Conservation (phyloP, 2,113 vertebrate genomes). For the Parus major region DNA sequence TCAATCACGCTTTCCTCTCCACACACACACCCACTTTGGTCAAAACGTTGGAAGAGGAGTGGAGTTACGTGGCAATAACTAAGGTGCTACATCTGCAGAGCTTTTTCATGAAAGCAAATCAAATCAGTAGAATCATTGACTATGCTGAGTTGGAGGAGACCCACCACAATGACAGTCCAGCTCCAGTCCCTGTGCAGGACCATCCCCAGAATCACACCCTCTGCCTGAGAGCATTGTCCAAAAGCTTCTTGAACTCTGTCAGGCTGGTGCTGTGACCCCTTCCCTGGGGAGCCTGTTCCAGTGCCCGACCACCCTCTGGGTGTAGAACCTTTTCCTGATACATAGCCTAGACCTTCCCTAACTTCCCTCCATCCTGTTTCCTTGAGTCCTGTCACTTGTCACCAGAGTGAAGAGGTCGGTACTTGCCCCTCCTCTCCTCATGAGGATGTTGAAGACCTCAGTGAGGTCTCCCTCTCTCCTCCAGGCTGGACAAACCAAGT, state of each 20-base stretch:
- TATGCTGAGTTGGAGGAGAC: background rate
- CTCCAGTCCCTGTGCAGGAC: background rate
- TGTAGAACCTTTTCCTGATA: background rate
- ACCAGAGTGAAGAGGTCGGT: background rate
- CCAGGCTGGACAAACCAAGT: background rate
- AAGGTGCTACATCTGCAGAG: rapidly evolving
- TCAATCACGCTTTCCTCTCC: rapidly evolving
- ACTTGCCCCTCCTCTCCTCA: background rate
- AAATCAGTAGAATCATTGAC: background rate
- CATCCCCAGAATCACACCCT: background rate
- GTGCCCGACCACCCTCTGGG: rapidly evolving
- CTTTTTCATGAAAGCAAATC: background rate
- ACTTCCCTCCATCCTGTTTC: rapidly evolving
- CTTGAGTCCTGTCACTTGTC: background rate
- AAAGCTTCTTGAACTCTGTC: background rate
- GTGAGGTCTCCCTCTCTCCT: background rate
- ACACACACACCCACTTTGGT: background rate
- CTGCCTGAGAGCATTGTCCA: background rate
- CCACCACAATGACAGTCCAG: background rate
- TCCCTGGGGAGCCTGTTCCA: background rate
- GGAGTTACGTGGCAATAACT: no score
- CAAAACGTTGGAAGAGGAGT: background rate
- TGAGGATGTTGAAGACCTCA: background rate
- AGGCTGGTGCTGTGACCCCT: background rate
- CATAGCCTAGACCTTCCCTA: background rate